Evolutionary conservation across 1,140 invertebrate species (phyloP).

Genomic region (Bicyclus anynana): DNA sequence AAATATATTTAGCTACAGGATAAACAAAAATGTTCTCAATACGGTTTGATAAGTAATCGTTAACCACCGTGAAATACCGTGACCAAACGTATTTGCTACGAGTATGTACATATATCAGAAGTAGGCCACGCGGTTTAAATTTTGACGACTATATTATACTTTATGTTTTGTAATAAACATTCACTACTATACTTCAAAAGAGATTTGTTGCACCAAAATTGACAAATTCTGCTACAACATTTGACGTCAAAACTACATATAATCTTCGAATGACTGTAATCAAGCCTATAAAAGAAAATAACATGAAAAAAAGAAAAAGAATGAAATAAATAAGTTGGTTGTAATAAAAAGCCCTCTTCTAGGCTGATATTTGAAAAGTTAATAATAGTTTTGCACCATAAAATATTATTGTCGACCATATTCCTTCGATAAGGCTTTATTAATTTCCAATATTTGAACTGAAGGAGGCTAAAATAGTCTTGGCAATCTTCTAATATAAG

Average conservation of each 20-base stretch:
- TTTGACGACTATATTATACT: not conserved
- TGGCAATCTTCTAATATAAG: not conserved
- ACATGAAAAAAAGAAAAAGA: no score
- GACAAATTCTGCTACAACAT: no score
- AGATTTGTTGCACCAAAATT: no score
- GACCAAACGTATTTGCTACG: not conserved
- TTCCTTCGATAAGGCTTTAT: not conserved
- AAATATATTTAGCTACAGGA: not conserved
- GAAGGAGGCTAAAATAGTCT: not conserved
- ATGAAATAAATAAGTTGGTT: no score
- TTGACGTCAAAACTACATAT: no score
- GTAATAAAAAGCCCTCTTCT: not conserved
- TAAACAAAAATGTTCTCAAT: not conserved
- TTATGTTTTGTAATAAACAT: not conserved
- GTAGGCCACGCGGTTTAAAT: not conserved
- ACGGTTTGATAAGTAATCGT: not conserved
- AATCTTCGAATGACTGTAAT: no score
- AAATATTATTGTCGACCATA: not conserved
- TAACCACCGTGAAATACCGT: not conserved
- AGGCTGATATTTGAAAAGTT: not conserved
- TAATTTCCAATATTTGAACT: not conserved
- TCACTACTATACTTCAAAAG: no score
- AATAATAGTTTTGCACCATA: not conserved
- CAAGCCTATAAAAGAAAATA: no score
- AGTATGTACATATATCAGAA: not conserved